Base-by-base conservation (phyloP, 2,113 vertebrate species). In the Lipotes vexillifer region DNA sequence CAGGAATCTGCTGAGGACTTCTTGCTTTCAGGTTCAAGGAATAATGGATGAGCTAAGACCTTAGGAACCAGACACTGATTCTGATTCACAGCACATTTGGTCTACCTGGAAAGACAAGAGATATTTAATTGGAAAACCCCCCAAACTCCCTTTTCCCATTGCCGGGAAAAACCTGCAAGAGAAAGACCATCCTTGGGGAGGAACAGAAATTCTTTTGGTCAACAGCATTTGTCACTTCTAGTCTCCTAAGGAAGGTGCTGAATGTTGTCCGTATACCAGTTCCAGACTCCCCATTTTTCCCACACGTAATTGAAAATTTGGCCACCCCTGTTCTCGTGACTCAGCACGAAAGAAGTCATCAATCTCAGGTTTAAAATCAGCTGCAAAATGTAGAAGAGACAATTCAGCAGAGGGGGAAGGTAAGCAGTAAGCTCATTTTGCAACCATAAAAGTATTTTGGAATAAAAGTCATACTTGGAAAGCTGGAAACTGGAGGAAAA, bases 331-430 rank as follows among this genome's bases (percentile, higher is more conserved):
- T 96, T 93, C 85, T 87, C 88, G 96, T 98, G 97, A 98, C 87
- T 98, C 97, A 97, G 95, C 95, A 81, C 65, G 49, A 55, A 97
- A 96, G 49, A 91, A 96, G 92, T 96, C 98, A 97, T 98, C 96
- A 72, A 97, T 96, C 92, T 94, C 82, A 78, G 93, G 52, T 96
- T 97, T 97, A 94, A 98, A 98, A 98, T 97, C 86, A 98, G 98
- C 90, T 94, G 95, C 74, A 94, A 97, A 97, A 97, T 97, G 94
- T 46, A 89, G 75, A 97, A 94, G 93, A 97, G 85, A 93, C 21
- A 75, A 63, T 96, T 97, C 96, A 88, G 91, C 46, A 71, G 4
- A 11, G 55, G 52, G 63, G 91, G 94, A 90, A 96, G 66, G 89
- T 80, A 96, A 87, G 74, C 52, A 88, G 95, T 85, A 96, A 98